Conservation (phyloP, 2,113 vertebrate genomes). For the Neolamprologus modestus region DNA sequence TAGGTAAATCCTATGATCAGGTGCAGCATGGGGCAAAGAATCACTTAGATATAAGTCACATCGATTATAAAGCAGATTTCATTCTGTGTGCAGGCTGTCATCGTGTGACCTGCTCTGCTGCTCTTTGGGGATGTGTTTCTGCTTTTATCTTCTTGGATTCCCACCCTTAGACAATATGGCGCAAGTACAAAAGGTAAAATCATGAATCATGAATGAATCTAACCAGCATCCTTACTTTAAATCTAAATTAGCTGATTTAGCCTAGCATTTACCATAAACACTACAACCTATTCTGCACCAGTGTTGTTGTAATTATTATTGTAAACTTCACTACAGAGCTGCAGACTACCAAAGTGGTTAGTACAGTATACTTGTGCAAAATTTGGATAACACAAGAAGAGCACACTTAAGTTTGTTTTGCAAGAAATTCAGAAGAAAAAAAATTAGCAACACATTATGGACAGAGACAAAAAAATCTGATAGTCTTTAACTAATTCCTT, state of each 20-base stretch:
- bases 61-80: neutral
- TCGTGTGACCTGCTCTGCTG: neutral
- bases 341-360: neutral
- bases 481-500: neutral
- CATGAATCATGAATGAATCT: neutral
- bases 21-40: neutral
- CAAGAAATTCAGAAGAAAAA: neutral
- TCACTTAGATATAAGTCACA: neutral
- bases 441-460: neutral
- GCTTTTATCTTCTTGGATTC: neutral
- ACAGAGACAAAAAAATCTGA: neutral
- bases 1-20: neutral
- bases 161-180: neutral
- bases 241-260: neutral
- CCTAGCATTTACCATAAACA: neutral
- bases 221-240: neutral
- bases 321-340: neutral
- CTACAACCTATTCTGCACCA: neutral
- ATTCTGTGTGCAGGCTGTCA: neutral
- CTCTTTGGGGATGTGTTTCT: neutral
- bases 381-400: neutral
- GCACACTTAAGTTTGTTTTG: neutral
- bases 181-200: neutral
- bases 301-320: neutral
- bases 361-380: neutral